Conservation (phyloP, 2,888 invertebrate species). For the Mesorhabditis sp. region DNA sequence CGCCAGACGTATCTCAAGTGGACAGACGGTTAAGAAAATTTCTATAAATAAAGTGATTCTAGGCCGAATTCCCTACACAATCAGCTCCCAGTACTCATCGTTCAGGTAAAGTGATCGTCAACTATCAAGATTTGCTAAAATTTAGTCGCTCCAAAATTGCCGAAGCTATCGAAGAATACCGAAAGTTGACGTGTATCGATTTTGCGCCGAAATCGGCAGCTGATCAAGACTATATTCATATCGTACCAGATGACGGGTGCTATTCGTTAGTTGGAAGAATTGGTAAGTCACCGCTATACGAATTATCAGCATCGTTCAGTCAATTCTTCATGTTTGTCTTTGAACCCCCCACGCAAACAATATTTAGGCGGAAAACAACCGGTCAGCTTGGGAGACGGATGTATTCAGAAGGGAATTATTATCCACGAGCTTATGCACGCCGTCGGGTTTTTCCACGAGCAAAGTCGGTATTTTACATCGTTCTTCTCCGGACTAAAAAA, state of each 20-base stretch:
- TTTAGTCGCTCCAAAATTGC: slow-evolving; percentile 52
- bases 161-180: slow-evolving; percentile 53
- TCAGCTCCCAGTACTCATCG: slow-evolving; percentile 50
- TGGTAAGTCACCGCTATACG: slow-evolving; percentile 30
- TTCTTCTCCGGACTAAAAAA: background rate
- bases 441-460: slow-evolving; percentile 58
- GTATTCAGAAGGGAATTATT: slow-evolving; percentile 57
- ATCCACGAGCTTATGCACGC: slow-evolving; percentile 59
- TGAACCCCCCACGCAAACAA: background rate
- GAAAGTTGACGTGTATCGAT: slow-evolving; percentile 49
- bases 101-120: slow-evolving; percentile 28
- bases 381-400: slow-evolving; percentile 57
- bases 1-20: slow-evolving; percentile 54
- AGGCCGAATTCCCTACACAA: slow-evolving; percentile 53
- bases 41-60: background rate
- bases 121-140: background rate
- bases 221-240: slow-evolving; percentile 55
- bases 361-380: slow-evolving; percentile 56
- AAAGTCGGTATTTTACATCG: slow-evolving; percentile 30
- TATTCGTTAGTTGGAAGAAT: slow-evolving; percentile 55
- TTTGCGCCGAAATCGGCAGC: slow-evolving; percentile 50
- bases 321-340: background rate
- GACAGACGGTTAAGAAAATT: slow-evolving; percentile 30
- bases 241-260: slow-evolving; percentile 58
- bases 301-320: background rate